These are phyloP conservation scores for Harpagifer antarcticus DNA, from an alignment of 2,797 vertebrate genomes.

Conservation along the genomic window DNA sequence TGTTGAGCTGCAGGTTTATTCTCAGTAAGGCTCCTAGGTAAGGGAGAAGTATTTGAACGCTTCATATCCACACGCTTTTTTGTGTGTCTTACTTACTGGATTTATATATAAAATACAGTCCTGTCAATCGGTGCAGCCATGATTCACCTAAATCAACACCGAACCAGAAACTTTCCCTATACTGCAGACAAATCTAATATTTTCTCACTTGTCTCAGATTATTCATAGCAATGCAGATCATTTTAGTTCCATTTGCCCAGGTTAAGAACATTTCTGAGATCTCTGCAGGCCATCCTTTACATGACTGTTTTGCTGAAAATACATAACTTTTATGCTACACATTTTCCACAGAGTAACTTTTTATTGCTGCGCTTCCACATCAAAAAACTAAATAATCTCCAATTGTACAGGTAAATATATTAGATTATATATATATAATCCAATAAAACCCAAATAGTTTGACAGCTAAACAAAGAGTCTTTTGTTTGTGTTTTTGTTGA, in stretches of 20 bases:
- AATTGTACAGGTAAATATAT: not conserved
- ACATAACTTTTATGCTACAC: not conserved
- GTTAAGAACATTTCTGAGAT: not conserved
- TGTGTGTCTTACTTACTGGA: constrained; percentile 23
- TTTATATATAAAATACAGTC: constrained; percentile 2
- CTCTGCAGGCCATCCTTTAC: not conserved
- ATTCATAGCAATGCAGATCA: not conserved
- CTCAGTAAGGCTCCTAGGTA: constrained; percentile 22
- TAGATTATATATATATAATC: not conserved
- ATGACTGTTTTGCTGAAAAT: not conserved
- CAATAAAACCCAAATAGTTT: not conserved
- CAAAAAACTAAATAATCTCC: not conserved
- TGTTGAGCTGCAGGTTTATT: constrained; percentile 58
- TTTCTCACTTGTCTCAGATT: not conserved
- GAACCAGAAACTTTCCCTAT: constrained; percentile 22
- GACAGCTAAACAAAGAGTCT: not conserved
- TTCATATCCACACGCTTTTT: constrained; percentile 22
- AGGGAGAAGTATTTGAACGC: constrained; percentile 25
- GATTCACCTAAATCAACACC: constrained; percentile 10
- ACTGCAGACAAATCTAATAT: not conserved
- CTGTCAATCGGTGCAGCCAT: constrained; percentile 11
- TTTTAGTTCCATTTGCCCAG: not conserved
- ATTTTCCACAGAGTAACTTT: not conserved
- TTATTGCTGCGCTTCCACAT: not conserved
- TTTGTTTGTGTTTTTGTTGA: not conserved